These are phyloP conservation scores for Lindbergichthys nudifrons DNA, from an alignment of 2,797 vertebrate genomes.

Conservation along the genomic window DNA sequence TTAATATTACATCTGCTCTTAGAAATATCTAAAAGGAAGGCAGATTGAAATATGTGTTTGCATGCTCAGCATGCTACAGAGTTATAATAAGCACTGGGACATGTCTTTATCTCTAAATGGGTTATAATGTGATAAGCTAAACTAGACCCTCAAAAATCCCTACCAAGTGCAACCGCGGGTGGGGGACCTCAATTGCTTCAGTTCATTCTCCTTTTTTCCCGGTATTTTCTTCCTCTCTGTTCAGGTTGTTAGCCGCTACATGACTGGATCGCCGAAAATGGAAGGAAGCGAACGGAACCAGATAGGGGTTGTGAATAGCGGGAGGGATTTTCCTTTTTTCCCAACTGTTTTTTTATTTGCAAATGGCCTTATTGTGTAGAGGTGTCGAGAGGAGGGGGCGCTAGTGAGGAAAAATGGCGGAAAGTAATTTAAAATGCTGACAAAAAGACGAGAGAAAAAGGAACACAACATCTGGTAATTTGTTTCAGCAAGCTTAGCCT, in stretches of 20 bases:
- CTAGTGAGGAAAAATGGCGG: constrained; percentile 89
- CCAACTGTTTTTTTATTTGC: constrained; percentile 89
- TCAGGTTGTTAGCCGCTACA: constrained; percentile 93
- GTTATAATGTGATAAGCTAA: constrained; percentile 97
- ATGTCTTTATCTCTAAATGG: constrained; percentile 95
- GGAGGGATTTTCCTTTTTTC: constrained; percentile 86
- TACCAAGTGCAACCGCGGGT: constrained; percentile 91
- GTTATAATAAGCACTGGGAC: constrained; percentile 90
- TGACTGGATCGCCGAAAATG: constrained; percentile 90
- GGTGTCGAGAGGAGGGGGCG: constrained; percentile 85
- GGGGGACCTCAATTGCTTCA: constrained; percentile 94
- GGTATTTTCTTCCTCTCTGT: constrained; percentile 91
- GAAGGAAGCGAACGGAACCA: constrained; percentile 75
- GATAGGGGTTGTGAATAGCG: constrained; percentile 86
- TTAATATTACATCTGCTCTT: constrained; percentile 75
- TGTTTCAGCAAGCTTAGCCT: constrained; percentile 96
- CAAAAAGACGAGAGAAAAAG: constrained; percentile 80
- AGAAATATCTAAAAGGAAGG: constrained; percentile 73
- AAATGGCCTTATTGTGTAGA: constrained; percentile 92
- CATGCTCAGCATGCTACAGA: constrained; percentile 89
- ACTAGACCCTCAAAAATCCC: constrained; percentile 90
- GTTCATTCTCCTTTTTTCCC: constrained; percentile 87
- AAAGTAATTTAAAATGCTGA: constrained; percentile 89
- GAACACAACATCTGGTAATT: constrained; percentile 97
- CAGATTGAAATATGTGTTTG: constrained; percentile 92